Base-by-base conservation (phyloP, 2,888 invertebrate genomes). In the Smittia aterrima region DNA sequence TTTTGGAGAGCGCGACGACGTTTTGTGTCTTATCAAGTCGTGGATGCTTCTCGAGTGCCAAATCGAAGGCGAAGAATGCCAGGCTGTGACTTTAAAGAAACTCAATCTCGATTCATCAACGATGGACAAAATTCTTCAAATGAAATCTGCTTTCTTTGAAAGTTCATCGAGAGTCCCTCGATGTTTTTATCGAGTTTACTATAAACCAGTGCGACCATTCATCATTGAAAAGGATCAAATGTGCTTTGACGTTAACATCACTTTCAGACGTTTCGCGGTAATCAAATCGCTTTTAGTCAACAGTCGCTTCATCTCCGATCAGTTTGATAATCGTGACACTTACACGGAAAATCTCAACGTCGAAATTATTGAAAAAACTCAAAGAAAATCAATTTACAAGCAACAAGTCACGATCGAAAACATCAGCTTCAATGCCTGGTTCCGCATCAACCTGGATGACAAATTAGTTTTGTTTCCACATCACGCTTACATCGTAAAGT, bases 201-300 rank as follows among this genome's bases (percentile, higher is more conserved):
- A 80, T 75, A 82, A 82, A 74, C 83, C 83, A 2, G 80, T 81
- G 32, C 79, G 81, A 0, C 83, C 83, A 0, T 81, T 82, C 27
- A 80, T 78, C 13, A 77, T 83, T 1, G 79, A 79, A 40, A 78
- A 79, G 1, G 78, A 79, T 20, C 78, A 78, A 0, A 77, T 78
- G 40, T 77, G 79, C 20, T 82, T 81, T 79, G 78, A 79, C 0
- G 74, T 80, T 22, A 78, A 77, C 3, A 66, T 83, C 0, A 80
- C 79, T 75, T 78, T 79, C 62, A 78, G 81, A 27, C 79, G 80
- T 18, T 81, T 81, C 47, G 81, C 82, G n/a, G 80, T 80, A 0
- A 75, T 83, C 11, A 75, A 80, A 72, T 82, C 82, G 0, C 66
- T 83, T 24, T 78, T 80, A 1, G 77, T 83, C 9, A 81, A 81